These are phyloP conservation scores for Acleris cristana DNA, from an alignment of 2,888 invertebrate species.

Conservation along the genomic window DNA sequence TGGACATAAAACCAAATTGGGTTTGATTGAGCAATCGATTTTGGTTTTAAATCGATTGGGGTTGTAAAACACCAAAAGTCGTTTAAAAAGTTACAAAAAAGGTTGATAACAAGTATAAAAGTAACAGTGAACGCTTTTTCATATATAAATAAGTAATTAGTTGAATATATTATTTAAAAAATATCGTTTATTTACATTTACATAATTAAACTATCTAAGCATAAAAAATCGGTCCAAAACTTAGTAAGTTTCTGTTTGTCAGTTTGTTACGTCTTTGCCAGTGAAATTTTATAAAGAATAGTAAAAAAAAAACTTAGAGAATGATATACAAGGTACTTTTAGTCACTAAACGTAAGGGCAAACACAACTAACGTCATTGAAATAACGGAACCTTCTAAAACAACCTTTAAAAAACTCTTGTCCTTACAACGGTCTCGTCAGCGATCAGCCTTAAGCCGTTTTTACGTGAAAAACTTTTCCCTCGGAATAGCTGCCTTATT, in stretches of 20 bases:
- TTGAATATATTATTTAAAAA: too few species aligned
- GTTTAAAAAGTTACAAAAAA: conserved; percentile 1
- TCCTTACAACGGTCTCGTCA: conserved; percentile 74
- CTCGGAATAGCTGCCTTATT: conserved; percentile 76
- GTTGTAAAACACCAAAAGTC: not conserved
- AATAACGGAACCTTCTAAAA: conserved; percentile 12
- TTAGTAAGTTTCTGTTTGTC: too few species aligned
- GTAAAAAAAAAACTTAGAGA: too few species aligned
- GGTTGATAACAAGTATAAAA: not conserved
- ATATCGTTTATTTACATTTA: too few species aligned
- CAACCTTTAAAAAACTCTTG: conserved; percentile 21
- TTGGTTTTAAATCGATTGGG: conserved; percentile 10
- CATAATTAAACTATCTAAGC: too few species aligned
- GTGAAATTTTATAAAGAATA: too few species aligned
- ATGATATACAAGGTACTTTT: too few species aligned
- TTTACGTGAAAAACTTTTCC: conserved; percentile 75
- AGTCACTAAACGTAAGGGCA: too few species aligned
- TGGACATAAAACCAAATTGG: conserved; percentile 18
- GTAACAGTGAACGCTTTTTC: too few species aligned
- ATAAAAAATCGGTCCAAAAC: too few species aligned
- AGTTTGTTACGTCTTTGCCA: too few species aligned
- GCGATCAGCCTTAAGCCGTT: conserved; percentile 75
- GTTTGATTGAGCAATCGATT: conserved; percentile 27
- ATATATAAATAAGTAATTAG: too few species aligned
- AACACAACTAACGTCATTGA: not conserved